Evolutionary conservation across 2,797 vertebrate genomes (phyloP), one percentile per base, ranked within the genome.

Genomic region (Bryconaethiops microstoma): DNA sequence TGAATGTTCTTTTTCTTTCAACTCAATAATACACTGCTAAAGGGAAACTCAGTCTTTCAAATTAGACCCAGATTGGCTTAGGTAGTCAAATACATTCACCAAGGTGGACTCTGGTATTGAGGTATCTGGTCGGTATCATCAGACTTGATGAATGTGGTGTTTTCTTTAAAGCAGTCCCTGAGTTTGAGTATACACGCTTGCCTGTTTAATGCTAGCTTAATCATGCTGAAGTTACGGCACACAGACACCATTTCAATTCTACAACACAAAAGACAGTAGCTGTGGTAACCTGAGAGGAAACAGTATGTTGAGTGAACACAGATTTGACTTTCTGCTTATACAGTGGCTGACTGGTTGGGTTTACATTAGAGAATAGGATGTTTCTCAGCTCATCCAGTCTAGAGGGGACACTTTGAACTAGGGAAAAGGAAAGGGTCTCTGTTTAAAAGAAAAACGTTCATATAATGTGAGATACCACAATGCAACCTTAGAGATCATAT

Each of bases 111-210:
- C 13, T 17, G 1, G 13, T 54, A 16, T 12, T 62, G 59, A 19
- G 3, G 39, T 45, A 72, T 84, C 76, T 78, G 71, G 8, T 50
- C 40, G 50, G 59, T 59, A 23, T 81, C 79, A 78, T 17, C 54
- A 65, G 55, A 76, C 59, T 29, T 75, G 70, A 21, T 67, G n/a
- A 39, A 68, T 8, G 23, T 55, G 52, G 35, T 65, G 29, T 76
- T 67, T 76, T 59, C 40, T 54, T 77, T 52, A 73, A 17, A 78
- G 57, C 1, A 0, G 59, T 7, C 1, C 35, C 23, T 65, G 39
- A 25, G 39, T 45, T 65, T 50, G 6, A 35, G 21, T 16, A 16
- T 8, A 42, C 6, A 40, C 29, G 25, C 62, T 52, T 70, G 52
- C 40, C 29, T n/a, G 14, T 40, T 50, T 52, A 76, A 70, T 25